These are phyloP conservation scores for Actinemys pallida DNA, from an alignment of 2,113 vertebrate species.

Conservation along the genomic window DNA sequence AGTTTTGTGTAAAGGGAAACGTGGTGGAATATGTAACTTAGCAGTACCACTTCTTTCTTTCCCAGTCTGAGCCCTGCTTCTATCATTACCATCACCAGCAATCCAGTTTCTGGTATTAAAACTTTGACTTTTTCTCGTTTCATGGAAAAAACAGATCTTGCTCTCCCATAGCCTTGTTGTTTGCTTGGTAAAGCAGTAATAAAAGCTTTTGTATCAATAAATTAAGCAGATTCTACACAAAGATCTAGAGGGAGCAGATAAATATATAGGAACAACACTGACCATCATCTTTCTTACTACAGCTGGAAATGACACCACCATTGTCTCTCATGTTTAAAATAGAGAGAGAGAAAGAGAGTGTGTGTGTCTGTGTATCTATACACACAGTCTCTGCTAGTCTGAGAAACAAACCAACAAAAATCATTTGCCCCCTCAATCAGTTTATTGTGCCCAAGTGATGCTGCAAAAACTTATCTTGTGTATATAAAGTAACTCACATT, in stretches of 20 bases:
- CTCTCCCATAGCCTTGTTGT: background rate
- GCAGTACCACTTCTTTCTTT: background rate
- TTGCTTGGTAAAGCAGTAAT: background rate
- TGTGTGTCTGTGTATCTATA: background rate
- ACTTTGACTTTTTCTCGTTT: background rate
- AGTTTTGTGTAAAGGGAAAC: background rate
- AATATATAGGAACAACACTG: background rate
- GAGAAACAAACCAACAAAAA: background rate
- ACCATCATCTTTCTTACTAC: background rate
- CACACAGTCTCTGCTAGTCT: background rate
- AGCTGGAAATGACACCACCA: background rate
- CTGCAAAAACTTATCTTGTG: conserved; percentile 18
- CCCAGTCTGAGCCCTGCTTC: background rate
- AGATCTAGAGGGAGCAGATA: background rate
- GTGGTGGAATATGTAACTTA: background rate
- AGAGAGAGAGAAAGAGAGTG: background rate
- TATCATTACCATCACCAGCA: background rate
- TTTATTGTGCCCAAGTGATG: conserved; percentile 1
- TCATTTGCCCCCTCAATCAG: background rate
- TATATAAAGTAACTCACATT: conserved; percentile 23
- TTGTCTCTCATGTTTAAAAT: background rate
- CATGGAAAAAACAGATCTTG: background rate
- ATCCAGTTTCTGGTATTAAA: background rate
- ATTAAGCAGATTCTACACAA: background rate
- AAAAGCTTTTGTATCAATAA: background rate